Percentiles rank a stretch among this genome's conserved stretches.
Evolutionary conservation across 2,888 invertebrate genomes (phyloP).

Genomic region (Eremobia ochroleuca): DNA sequence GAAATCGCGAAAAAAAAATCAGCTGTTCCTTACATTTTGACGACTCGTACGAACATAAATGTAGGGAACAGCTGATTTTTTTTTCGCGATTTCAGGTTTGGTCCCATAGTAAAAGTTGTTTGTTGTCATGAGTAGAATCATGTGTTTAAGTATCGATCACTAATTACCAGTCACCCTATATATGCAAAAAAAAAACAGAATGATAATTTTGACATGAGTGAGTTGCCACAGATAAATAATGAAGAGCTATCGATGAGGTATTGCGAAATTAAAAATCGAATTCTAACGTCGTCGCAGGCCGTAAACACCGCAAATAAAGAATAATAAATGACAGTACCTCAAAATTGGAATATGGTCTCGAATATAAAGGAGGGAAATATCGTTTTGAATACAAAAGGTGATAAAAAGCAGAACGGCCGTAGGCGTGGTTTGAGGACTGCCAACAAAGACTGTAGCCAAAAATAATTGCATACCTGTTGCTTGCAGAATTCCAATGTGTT

Average conservation of each 20-base stretch:
- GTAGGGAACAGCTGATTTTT: too few species aligned
- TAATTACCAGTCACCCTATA: too few species aligned
- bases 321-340: constrained; percentile 45
- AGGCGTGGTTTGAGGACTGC: constrained; percentile 50
- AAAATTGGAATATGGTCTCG: constrained; percentile 45
- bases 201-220: constrained; percentile 4
- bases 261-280: constrained; percentile 26
- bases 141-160: too few species aligned
- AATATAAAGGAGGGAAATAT: constrained; percentile 44
- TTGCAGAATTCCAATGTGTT: constrained; percentile 58
- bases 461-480: constrained; percentile 71
- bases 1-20: too few species aligned
- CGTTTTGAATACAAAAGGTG: constrained; percentile 57
- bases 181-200: not conserved
- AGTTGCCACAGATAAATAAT: constrained; percentile 40
- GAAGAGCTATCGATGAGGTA: constrained; percentile 38
- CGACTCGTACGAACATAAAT: too few species aligned
- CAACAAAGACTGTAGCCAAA: constrained; percentile 59
- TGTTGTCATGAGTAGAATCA: too few species aligned
- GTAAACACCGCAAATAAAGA: constrained; percentile 15
- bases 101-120: too few species aligned
- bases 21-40: too few species aligned
- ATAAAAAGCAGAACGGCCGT: constrained; percentile 48
- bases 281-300: constrained; percentile 6
- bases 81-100: too few species aligned